Base-by-base conservation (phyloP, 1,140 invertebrate species). In the Octopus bimaculoides region DNA sequence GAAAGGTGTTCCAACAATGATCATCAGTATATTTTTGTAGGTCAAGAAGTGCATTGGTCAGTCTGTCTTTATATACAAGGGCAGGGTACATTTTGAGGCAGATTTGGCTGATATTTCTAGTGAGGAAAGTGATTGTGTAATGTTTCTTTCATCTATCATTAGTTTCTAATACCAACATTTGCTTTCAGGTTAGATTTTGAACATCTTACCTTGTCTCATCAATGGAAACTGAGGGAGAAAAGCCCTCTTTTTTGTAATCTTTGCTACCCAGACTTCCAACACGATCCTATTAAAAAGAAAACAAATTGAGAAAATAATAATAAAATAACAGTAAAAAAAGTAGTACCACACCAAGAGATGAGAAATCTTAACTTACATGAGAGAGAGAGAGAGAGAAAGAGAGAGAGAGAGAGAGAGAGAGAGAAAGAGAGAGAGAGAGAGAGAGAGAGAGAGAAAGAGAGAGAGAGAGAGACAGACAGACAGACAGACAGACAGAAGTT, bases 251-350 rank as follows among this genome's bases (percentile, higher is more conserved):
- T 17, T 41, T 17, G 5, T 14, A 6, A 71, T 52, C 74, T 54
- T 80, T 77, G 17, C 83, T 85, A 71, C 82, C 80, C 9, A 77
- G 78, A 79, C 84, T 85, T 4, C 79, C 71, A 52, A 80, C 79
- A 55, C 82, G 53, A 61, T 82, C 82, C 84, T 85, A 74, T n/a
- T 81, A 79, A 75, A 56, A 66, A 77, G 56, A 73, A 61, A 77
- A 71, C 6, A 9, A 14, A 71, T 12, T 5, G 5, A 71, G 5
- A 71, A n/a, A 9, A 71, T 10, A 71, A 71, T 6, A 71, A 71
- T 14, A 71, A 6, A 71, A 5, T n/a, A 17, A 17, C 66, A 71
- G 17, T 41, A 41, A 41, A 41, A 41, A 41, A 41, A 41, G 26
- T 41, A 41, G 26, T 41, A 41, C 26, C 26, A 41, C 3, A 41